Conservation (phyloP, 1,140 invertebrate species). For the Spodoptera litura region DNA sequence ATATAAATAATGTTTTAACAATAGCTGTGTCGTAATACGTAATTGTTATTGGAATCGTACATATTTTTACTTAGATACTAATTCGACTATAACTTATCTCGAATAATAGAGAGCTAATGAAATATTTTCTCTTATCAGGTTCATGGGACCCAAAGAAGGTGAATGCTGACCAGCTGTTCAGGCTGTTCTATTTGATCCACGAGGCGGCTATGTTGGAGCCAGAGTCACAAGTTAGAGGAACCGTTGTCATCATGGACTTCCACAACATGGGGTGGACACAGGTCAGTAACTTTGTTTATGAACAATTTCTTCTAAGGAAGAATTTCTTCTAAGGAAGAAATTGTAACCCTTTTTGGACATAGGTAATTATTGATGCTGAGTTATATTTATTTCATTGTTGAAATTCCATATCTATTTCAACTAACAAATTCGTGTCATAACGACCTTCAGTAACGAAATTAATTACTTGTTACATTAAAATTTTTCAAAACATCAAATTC, state of each 20-base stretch:
- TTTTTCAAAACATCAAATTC: no score
- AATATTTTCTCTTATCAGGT: slow-evolving; percentile 71
- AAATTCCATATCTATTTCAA: no score
- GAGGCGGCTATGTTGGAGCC: slow-evolving; percentile 92
- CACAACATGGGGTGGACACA: slow-evolving; percentile 91
- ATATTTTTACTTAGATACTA: no score
- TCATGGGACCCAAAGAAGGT: slow-evolving; percentile 91
- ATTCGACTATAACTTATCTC: no score
- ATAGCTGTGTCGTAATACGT: no score
- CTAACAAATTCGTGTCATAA: no score
- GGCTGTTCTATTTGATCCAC: slow-evolving; percentile 92
- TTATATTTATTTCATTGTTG: no score
- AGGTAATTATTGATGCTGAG: no score
- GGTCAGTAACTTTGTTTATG: slow-evolving; percentile 65
- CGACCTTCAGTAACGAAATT: no score
- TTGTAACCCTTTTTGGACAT: no score
- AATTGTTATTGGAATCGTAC: no score
- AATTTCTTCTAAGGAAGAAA: background rate
- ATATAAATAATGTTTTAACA: background rate
- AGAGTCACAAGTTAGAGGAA: slow-evolving; percentile 90
- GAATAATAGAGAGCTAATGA: background rate
- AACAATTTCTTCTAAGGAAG: background rate
- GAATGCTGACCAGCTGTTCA: slow-evolving; percentile 90
- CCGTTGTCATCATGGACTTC: slow-evolving; percentile 93
- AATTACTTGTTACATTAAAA: no score